phyloP scores from a whole-genome alignment of 2,113 vertebrate genomes.

The Otus sunia region DNA sequence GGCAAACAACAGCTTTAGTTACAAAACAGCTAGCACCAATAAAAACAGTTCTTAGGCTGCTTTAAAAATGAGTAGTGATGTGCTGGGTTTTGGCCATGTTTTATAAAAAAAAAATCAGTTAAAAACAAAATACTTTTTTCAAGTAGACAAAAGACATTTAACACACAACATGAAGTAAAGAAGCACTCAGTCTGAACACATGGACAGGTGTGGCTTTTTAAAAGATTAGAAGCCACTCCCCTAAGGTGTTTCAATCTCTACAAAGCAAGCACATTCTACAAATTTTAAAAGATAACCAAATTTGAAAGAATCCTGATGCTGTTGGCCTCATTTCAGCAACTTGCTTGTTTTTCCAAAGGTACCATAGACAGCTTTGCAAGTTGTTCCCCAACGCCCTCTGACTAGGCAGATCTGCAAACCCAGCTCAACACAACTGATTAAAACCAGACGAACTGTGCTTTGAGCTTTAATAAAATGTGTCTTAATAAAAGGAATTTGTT shows the following conservation, averaged over 20 bases:
- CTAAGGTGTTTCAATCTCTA: background rate
- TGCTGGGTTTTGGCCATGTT: background rate
- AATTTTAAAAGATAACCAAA: background rate
- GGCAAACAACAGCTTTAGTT: conserved; percentile 38
- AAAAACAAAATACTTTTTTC: background rate
- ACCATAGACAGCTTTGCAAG: background rate
- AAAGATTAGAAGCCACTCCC: background rate
- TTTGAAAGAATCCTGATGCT: background rate
- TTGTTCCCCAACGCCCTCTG: background rate
- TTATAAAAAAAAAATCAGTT: background rate
- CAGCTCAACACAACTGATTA: background rate
- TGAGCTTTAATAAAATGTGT: background rate
- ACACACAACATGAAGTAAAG: background rate
- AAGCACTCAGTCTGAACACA: background rate
- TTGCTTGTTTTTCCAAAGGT: background rate
- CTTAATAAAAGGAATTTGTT: background rate
- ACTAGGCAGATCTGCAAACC: background rate
- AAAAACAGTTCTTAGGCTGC: background rate
- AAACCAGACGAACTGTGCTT: background rate
- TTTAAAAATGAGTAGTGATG: background rate
- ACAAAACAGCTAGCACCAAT: conserved; percentile 38
- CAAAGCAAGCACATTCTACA: background rate
- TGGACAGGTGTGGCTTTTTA: background rate
- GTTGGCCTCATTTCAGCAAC: background rate
- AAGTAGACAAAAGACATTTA: background rate